Conservation (phyloP, 2,113 vertebrate genomes). For the Myiozetetes cayanensis region DNA sequence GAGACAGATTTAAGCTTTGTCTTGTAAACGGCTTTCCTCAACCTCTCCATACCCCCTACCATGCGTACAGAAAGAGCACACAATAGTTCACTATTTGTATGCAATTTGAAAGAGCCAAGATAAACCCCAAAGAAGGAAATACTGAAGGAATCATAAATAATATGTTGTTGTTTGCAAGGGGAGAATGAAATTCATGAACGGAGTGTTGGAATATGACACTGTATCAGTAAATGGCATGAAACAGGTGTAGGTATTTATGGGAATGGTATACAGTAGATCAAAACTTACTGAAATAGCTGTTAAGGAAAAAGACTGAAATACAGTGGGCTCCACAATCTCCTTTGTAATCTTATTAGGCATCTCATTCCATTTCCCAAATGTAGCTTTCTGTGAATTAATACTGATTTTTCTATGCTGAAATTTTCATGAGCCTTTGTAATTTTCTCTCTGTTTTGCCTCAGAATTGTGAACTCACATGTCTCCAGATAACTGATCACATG, state of each 20-base stretch:
- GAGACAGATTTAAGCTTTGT: not conserved
- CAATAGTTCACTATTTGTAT: not conserved
- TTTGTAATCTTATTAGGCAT: not conserved
- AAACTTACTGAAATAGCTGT: not conserved
- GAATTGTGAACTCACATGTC: not conserved
- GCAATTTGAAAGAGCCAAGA: conserved; percentile 34
- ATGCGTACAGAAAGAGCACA: not conserved
- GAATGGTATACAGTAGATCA: not conserved
- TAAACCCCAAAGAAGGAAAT: conserved; percentile 45
- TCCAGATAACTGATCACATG: not conserved
- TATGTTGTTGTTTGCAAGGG: conserved; percentile 29
- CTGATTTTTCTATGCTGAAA: not conserved
- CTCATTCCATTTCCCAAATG: not conserved
- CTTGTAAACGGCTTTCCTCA: not conserved
- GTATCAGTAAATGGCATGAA: conserved; percentile 31
- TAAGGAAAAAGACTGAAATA: not conserved
- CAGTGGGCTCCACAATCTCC: not conserved
- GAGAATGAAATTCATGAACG: not conserved
- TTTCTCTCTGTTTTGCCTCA: not conserved
- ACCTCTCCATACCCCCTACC: not conserved
- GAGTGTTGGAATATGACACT: not conserved
- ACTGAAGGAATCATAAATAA: conserved; percentile 46
- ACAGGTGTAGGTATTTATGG: conserved; percentile 33
- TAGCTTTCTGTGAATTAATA: not conserved
- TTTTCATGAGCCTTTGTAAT: not conserved